Percentiles rank a stretch among this genome's conserved stretches.
Conservation (phyloP, 2,113 vertebrate genomes). For the Nycticorax nycticorax region DNA sequence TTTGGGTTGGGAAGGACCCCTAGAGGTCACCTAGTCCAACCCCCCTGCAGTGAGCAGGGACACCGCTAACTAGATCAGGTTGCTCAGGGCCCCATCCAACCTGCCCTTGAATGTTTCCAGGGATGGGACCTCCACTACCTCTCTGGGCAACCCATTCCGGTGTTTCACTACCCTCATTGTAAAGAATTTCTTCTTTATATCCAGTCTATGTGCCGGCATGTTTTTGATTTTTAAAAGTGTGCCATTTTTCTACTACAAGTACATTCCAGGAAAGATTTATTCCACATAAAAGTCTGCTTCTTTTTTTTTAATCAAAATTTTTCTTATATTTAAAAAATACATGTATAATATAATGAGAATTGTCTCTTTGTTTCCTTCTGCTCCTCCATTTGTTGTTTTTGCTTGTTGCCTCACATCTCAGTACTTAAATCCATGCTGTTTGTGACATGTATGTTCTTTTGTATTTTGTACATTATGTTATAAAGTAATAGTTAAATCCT, state of each 20-base stretch:
- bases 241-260: background rate
- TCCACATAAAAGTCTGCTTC: background rate
- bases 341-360: background rate
- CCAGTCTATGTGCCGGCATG: background rate
- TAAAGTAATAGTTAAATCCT: background rate
- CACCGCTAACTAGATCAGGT: no score
- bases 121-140: no score
- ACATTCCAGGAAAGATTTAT: background rate
- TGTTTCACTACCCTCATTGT: no score
- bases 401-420: background rate
- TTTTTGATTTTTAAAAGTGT: background rate
- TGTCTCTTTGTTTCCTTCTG: background rate
- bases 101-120: no score
- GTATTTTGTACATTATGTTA: background rate
- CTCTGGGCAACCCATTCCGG: no score
- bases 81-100: no score
- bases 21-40: no score
- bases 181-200: no score
- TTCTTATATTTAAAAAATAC: background rate
- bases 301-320: background rate
- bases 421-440: background rate
- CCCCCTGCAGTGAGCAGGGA: no score
- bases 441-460: background rate
- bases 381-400: background rate
- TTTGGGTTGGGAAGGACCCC: no score